phyloP scores from a whole-genome alignment of 2,113 vertebrate species.

The Cyanocitta stelleri region DNA sequence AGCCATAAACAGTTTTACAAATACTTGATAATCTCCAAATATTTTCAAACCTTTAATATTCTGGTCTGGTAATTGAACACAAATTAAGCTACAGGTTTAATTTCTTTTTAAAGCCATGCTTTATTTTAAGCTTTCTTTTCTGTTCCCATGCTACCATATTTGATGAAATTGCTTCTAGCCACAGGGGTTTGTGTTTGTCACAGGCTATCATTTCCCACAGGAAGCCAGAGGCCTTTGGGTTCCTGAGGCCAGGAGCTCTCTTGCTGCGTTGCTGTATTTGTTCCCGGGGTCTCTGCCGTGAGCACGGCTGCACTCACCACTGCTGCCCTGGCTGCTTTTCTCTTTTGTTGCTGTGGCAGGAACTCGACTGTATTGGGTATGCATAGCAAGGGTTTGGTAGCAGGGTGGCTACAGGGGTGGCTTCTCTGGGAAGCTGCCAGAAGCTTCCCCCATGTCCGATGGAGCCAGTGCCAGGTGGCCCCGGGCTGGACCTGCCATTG shows the following conservation, averaged over 20 bases:
- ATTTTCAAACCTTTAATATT: background rate
- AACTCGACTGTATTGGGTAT: rapidly evolving
- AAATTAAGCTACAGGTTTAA: background rate
- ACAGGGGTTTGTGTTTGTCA: background rate
- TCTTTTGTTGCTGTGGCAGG: background rate
- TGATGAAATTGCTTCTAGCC: background rate
- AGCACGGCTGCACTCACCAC: rapidly evolving
- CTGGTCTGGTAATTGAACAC: background rate
- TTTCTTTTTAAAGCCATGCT: background rate
- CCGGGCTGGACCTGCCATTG: background rate
- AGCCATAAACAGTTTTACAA: background rate
- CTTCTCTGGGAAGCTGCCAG: background rate
- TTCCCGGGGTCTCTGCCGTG: background rate
- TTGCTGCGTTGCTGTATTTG: rapidly evolving
- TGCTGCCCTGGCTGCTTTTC: background rate
- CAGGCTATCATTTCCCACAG: background rate
- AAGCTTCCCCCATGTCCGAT: rapidly evolving
- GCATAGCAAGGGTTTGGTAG: background rate
- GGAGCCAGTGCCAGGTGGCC: background rate
- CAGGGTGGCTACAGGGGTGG: no score
- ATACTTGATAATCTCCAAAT: background rate
- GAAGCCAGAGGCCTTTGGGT: background rate
- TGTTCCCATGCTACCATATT: background rate
- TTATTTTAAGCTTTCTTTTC: background rate
- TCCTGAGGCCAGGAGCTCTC: background rate